phyloP scores from a whole-genome alignment of 1,140 invertebrate genomes.

The Brachionus rubens region DNA sequence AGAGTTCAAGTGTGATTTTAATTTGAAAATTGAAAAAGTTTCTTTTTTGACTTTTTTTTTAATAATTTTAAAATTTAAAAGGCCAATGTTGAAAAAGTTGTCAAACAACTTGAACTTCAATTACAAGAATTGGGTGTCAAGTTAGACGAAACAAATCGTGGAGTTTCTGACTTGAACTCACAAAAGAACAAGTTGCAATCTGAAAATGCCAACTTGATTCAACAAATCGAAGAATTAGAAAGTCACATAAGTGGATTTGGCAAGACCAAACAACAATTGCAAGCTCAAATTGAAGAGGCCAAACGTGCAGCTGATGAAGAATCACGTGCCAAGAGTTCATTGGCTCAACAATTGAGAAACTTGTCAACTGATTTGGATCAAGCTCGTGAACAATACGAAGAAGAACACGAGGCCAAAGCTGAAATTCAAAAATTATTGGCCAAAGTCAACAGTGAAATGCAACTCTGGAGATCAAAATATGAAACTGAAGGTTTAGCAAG shows the following conservation, averaged over 20 bases:
- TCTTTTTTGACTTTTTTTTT: too few relatives aligned
- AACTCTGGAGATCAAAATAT: constrained; percentile 53
- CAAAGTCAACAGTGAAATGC: constrained; percentile 89
- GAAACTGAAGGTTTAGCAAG: constrained; percentile 63
- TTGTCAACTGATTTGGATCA: too few relatives aligned
- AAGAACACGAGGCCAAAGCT: constrained; percentile 51
- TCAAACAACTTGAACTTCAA: background rate
- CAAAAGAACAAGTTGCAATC: constrained; percentile 8
- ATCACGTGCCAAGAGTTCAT: too few relatives aligned
- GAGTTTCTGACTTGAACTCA: background rate
- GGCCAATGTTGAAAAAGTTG: constrained; percentile 3
- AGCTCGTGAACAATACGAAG: too few relatives aligned
- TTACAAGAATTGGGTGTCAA: background rate
- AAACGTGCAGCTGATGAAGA: constrained; percentile 55
- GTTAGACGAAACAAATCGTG: background rate
- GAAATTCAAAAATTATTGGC: constrained; percentile 74
- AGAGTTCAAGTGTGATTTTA: too few relatives aligned
- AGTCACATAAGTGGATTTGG: constrained; percentile 32
- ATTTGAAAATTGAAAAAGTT: too few relatives aligned
- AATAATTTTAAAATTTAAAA: too few relatives aligned
- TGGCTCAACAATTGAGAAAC: too few relatives aligned
- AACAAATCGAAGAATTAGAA: constrained; percentile 45
- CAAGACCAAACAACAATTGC: constrained; percentile 38
- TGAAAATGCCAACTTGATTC: background rate
- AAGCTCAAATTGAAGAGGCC: constrained; percentile 49